phyloP scores from a whole-genome alignment of 35 echinoderm and acorn worm species.

The Apostichopus japonicus region DNA sequence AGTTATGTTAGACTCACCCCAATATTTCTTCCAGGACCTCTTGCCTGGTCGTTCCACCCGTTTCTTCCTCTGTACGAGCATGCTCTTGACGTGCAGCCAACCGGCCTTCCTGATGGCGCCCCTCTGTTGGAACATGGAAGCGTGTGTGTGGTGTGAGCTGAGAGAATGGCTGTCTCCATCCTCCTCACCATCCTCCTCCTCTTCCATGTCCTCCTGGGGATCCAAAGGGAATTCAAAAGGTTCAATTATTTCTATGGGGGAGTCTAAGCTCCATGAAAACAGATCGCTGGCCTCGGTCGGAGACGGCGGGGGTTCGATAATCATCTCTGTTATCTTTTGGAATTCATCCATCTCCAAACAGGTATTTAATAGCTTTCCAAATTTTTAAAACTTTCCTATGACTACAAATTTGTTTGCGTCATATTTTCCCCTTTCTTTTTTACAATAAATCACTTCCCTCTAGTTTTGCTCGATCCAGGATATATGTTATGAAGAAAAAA shows the following conservation, averaged over 20 bases:
- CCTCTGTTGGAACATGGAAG: slow-evolving; percentile 78
- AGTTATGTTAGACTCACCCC: slow-evolving; percentile 70
- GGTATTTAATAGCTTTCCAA: no score
- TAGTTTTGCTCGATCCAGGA: no score
- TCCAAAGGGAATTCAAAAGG: slow-evolving; percentile 6
- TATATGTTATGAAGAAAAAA: no score
- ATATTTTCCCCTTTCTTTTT: no score
- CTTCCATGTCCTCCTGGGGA: slow-evolving; percentile 10
- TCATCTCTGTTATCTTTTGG: not conserved
- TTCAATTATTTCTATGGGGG: not conserved
- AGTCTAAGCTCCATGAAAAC: slow-evolving; percentile 17
- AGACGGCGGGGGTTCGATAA: not conserved
- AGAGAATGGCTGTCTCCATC: slow-evolving; percentile 79
- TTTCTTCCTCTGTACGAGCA: slow-evolving; percentile 89
- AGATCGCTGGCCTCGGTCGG: slow-evolving; percentile 1
- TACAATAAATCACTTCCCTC: no score
- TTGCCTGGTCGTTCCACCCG: slow-evolving; percentile 79
- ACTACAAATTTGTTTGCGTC: no score
- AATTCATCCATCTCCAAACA: no score
- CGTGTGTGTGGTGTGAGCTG: slow-evolving; percentile 86
- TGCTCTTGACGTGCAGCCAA: slow-evolving; percentile 87
- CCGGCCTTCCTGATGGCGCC: slow-evolving; percentile 95
- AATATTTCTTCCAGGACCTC: slow-evolving; percentile 97
- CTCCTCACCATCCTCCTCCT: slow-evolving; percentile 34
- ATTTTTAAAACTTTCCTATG: no score